Evolutionary conservation across 23 tunicate species (phyloP), one percentile per base, ranked within the genome.

Genomic region (Aplidium turbinatum): DNA sequence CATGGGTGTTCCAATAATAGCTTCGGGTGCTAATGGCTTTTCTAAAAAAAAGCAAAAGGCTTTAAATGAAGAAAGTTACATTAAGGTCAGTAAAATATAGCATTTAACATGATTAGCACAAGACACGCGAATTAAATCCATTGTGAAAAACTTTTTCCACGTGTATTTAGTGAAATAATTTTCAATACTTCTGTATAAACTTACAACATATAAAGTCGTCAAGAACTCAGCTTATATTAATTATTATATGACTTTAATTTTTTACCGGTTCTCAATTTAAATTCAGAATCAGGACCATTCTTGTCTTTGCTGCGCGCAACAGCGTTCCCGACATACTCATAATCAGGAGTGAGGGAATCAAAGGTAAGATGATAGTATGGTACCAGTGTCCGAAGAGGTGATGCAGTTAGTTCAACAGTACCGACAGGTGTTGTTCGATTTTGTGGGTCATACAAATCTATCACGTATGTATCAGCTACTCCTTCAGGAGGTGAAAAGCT

Each of bases 401-500:
- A 33, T 26, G 70, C 25, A 16, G 63, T 28, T 0, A 6, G 1
- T 2, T 31, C 16, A 0, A 63, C 23, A 22, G 63, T 65, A 4
- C 29, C 82, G 20, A 78, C 23, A 1, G 54, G 26, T 3, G 16
- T 50, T 20, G 31, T 72, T 31, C 28, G 29, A 7, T 60, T 33
- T 18, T 58, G 74, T 31, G 23, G 52, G 30, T 42, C 51, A 56
- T 21, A 62, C 4, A 76, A 1, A 19, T 23, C 21, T 3, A 72
- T 30, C 22, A 29, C 52, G 48, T 63, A 80, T n/a, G 27, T 22
- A 74, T 87, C 94, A 16, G 86, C 32, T 0, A 79, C 62, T 2
- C 81, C 82, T 7, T 74, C 62, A 3, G 85, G 76, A 29, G 56
- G 72, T 29, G 57, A 34, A 35, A 87, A 80, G 1, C 30, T 45